Conservation (phyloP, 2,113 vertebrate species). For the Baryphthengus martii region DNA sequence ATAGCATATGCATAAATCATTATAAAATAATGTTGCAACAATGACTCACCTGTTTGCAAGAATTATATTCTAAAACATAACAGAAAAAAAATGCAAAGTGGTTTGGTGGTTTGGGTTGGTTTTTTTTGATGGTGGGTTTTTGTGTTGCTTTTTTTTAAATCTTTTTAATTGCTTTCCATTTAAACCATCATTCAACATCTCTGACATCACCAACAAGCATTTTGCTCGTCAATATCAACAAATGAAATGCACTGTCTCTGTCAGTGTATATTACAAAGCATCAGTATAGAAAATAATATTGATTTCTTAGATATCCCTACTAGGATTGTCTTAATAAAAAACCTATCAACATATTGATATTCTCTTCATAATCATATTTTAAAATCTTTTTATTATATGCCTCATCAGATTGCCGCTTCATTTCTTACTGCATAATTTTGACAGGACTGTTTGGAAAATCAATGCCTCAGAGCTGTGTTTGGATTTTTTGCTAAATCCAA, state of each 20-base stretch:
- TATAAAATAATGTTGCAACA: not conserved
- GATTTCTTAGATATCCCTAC: not conserved
- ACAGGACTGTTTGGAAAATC: constrained; percentile 66
- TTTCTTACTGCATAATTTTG: constrained; percentile 70
- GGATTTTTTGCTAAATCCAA: constrained; percentile 74
- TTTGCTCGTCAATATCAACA: not conserved
- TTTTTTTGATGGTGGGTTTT: not conserved
- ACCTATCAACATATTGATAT: not conserved
- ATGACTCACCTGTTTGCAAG: not conserved
- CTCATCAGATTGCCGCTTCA: constrained; percentile 63
- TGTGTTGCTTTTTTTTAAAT: not conserved
- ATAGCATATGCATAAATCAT: not conserved
- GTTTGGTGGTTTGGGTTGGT: no score
- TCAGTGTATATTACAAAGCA: not conserved
- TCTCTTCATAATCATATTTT: constrained; percentile 58
- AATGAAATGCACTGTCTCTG: not conserved
- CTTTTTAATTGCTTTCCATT: not conserved
- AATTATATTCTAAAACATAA: not conserved
- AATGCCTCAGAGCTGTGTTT: constrained; percentile 69
- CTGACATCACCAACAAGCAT: not conserved
- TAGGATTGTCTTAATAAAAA: constrained; percentile 31
- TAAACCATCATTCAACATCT: not conserved
- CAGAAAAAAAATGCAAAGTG: not conserved
- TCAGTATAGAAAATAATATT: not conserved
- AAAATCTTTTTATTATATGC: constrained; percentile 43